A percentile compares a stretch with the other conserved stretches of the same genome.
phyloP scores from a whole-genome alignment of 1,140 invertebrate genomes.

The Drosophila takahashii region DNA sequence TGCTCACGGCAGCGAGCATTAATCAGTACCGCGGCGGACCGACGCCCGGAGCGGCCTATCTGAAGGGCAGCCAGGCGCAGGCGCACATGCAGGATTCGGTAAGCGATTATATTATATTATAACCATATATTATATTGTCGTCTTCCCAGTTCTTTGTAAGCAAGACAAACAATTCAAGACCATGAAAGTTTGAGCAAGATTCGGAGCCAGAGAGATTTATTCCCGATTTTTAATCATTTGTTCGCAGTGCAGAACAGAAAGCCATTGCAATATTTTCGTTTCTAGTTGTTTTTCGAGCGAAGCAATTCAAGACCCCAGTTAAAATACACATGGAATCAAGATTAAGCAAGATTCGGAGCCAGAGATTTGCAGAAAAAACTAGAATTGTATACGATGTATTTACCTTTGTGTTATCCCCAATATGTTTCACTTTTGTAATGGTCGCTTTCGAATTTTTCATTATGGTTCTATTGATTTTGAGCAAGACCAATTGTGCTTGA shows the following conservation, averaged over 20 bases:
- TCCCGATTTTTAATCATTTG: not conserved
- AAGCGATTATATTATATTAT: too few relatives aligned
- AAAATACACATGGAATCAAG: too few relatives aligned
- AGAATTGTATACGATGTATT: not conserved
- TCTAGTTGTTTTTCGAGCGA: not conserved
- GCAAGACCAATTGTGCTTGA: not conserved
- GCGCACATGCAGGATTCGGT: slow-evolving; percentile 85
- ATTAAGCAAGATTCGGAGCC: not conserved
- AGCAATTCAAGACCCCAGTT: not conserved
- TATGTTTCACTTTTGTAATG: not conserved
- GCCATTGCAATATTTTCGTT: not conserved
- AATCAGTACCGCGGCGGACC: slow-evolving; percentile 84
- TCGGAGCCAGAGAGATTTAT: not conserved
- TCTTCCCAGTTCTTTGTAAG: not conserved
- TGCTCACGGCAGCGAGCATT: slow-evolving; percentile 76
- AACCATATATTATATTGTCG: not conserved
- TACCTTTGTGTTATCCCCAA: not conserved
- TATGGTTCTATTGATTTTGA: not conserved
- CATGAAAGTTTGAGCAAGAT: not conserved
- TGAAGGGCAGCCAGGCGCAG: slow-evolving; percentile 87
- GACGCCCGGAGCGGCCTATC: slow-evolving; percentile 86
- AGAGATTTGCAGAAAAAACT: not conserved
- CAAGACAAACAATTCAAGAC: slow-evolving; percentile 1
- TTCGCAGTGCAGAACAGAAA: not conserved
- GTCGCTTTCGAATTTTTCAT: not conserved